Conservation (phyloP, 2,888 invertebrate species). For the Patella caerulea region DNA sequence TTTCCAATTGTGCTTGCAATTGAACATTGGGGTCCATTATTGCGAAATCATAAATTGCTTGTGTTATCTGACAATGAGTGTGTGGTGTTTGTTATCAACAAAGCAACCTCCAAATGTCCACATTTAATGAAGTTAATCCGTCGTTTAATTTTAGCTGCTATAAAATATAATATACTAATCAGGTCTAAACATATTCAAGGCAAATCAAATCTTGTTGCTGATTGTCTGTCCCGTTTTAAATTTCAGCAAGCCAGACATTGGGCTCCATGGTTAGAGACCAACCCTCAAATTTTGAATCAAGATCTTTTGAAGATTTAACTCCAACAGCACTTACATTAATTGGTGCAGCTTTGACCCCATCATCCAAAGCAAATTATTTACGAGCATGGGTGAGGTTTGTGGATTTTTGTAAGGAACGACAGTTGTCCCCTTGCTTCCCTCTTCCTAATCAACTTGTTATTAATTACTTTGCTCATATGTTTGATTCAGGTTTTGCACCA, state of each 20-base stretch:
- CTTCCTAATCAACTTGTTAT: background rate
- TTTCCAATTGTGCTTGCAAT: conserved; percentile 10
- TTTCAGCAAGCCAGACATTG: background rate
- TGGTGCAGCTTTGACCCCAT: background rate
- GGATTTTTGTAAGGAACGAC: background rate
- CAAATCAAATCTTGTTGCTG: background rate
- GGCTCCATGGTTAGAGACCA: background rate
- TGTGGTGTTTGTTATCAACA: background rate
- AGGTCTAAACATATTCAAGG: background rate
- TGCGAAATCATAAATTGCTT: no score
- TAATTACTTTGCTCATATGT: background rate
- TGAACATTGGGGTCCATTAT: no score
- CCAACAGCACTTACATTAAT: background rate
- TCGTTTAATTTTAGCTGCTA: background rate
- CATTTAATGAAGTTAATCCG: background rate
- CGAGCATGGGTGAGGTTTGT: background rate
- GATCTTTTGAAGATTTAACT: background rate
- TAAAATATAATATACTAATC: background rate
- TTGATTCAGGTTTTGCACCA: background rate
- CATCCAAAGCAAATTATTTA: background rate
- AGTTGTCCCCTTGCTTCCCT: background rate
- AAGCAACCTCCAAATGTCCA: conserved; percentile 9
- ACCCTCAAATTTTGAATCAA: background rate
- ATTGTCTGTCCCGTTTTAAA: background rate
- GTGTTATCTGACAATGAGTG: no score